These are phyloP conservation scores for Masnerella sp. DNA, from an alignment of 2,888 invertebrate species.

Conservation along the genomic window DNA sequence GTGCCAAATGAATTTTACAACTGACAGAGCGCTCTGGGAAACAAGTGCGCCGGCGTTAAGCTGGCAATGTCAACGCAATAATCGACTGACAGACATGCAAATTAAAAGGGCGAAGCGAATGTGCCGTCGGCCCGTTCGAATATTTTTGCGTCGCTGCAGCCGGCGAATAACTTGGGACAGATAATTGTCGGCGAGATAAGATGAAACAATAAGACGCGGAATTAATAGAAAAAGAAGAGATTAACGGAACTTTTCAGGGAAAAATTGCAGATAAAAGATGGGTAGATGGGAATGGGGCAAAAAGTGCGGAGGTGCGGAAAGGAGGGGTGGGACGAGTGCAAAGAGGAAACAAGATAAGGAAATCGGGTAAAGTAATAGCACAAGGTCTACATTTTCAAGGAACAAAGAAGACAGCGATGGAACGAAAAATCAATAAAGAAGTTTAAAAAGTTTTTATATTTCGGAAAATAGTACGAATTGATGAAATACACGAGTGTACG, in stretches of 20 bases:
- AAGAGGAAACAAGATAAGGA: conserved; percentile 20
- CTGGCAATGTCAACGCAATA: conserved; percentile 25
- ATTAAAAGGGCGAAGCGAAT: conserved; percentile 17
- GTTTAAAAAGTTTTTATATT: conserved; percentile 23
- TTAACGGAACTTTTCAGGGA: conserved; percentile 8
- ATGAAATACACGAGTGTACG: conserved; percentile 13
- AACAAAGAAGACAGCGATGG: conserved; percentile 9
- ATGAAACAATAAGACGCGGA: conserved; percentile 10
- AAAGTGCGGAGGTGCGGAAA: conserved; percentile 2
- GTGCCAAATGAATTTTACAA: conserved; percentile 38
- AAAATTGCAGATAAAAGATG: conserved; percentile 34
- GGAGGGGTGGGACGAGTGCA: background rate
- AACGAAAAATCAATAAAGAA: conserved; percentile 30
- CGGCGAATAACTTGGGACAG: background rate
- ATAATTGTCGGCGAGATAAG: conserved; percentile 18
- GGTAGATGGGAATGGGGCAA: conserved; percentile 13
- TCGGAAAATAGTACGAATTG: conserved; percentile 23
- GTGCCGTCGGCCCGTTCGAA: background rate
- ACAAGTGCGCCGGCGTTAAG: conserved; percentile 17
- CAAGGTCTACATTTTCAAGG: conserved; percentile 22
- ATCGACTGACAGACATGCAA: conserved; percentile 37
- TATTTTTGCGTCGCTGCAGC: conserved; percentile 1
- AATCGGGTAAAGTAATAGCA: conserved; percentile 35
- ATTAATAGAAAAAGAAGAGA: conserved; percentile 18
- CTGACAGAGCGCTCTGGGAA: conserved; percentile 14